Conservation (phyloP, 2,113 vertebrate genomes). For the Gorsachius goisagi region DNA sequence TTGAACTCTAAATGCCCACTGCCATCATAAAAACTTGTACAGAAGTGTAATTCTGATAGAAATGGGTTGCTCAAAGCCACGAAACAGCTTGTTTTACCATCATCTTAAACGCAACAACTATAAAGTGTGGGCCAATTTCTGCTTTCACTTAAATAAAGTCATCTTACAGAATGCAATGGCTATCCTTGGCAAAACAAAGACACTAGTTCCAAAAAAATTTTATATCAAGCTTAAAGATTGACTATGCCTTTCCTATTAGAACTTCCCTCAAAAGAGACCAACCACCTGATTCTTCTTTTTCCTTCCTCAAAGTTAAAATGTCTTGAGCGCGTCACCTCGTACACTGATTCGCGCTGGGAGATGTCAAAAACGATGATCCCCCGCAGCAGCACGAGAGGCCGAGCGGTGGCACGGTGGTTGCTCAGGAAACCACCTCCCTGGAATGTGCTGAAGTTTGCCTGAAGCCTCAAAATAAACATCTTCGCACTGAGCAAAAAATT, state of each 20-base stretch:
- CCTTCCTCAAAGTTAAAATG: fast-evolving
- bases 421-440: slow-evolving; percentile 12
- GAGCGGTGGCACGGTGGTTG: background rate
- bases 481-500: background rate
- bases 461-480: slow-evolving; percentile 32
- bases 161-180: background rate
- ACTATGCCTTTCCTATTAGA: background rate
- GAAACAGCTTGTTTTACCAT: background rate
- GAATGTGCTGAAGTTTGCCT: background rate
- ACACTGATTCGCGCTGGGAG: background rate
- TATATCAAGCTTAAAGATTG: background rate
- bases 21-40: background rate
- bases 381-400: background rate
- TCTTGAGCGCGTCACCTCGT: background rate
- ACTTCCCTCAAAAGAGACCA: background rate
- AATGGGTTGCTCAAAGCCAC: background rate
- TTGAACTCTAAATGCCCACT: background rate
- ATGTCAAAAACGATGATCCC: background rate
- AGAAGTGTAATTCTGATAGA: background rate
- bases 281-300: background rate
- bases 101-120: background rate
- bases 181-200: background rate
- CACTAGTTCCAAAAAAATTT: fast-evolving
- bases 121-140: background rate
- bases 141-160: background rate